A percentile compares a stretch with the other conserved stretches of the same genome.
phyloP scores from a whole-genome alignment of 2,113 vertebrate genomes.

The Arvicanthis niloticus region DNA sequence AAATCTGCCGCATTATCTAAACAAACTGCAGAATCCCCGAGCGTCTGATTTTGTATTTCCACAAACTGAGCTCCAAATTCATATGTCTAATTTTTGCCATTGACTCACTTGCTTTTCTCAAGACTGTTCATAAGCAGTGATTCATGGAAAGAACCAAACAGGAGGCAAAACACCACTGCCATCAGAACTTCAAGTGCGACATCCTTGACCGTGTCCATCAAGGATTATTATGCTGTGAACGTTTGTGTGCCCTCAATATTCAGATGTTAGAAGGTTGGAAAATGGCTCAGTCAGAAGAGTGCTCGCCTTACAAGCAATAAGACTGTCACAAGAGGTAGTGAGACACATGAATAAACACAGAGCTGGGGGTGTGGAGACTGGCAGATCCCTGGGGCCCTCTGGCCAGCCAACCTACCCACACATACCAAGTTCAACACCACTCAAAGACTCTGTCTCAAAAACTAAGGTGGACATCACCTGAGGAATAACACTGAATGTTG shows the following conservation, averaged over 20 bases:
- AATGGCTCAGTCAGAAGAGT: background rate
- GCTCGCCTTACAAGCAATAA: background rate
- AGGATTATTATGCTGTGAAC: background rate
- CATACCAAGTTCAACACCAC: background rate
- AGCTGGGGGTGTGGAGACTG: background rate
- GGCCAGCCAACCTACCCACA: background rate
- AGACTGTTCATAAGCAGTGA: background rate
- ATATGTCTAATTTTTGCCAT: background rate
- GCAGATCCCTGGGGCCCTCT: no score
- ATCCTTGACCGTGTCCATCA: background rate
- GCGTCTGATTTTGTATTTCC: background rate
- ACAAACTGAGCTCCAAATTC: background rate
- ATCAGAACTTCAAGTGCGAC: background rate
- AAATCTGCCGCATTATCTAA: background rate
- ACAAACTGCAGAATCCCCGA: constrained; percentile 2
- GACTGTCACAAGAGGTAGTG: background rate
- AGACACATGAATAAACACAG: background rate
- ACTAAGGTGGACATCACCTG: background rate
- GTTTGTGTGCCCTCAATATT: background rate
- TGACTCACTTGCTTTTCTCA: background rate
- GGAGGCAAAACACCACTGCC: background rate
- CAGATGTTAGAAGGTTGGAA: background rate
- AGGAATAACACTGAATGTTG: background rate
- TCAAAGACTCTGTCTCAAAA: background rate
- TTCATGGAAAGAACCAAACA: background rate